A percentile compares a stretch with the other conserved stretches of the same genome.
phyloP scores from a whole-genome alignment of 2,888 invertebrate genomes.

The Agrochola lota region DNA sequence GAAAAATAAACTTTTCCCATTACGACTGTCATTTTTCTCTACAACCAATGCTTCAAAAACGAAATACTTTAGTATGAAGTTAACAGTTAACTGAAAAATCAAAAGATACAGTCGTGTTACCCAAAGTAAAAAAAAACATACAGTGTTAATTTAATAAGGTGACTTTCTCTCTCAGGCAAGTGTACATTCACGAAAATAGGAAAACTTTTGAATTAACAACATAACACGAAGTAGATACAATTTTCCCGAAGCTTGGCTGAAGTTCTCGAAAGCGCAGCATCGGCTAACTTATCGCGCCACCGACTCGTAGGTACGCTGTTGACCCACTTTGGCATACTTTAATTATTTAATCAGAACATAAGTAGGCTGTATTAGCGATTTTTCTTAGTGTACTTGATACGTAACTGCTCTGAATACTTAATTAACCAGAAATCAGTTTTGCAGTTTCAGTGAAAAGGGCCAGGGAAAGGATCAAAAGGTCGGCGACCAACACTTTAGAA shows the following conservation, averaged over 20 bases:
- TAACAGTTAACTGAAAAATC: conserved; percentile 1
- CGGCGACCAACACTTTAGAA: background rate
- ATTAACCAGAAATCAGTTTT: background rate
- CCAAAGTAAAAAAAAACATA: background rate
- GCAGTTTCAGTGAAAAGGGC: background rate
- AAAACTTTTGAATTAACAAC: conserved; percentile 54
- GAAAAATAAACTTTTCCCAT: conserved; percentile 3
- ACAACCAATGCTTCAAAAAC: background rate
- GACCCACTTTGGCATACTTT: conserved; percentile 72
- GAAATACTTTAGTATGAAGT: background rate
- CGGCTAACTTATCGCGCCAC: conserved; percentile 70
- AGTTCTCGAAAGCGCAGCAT: conserved; percentile 69
- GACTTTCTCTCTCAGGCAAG: conserved; percentile 8
- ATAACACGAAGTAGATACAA: conserved; percentile 55
- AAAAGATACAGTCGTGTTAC: background rate
- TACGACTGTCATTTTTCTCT: background rate
- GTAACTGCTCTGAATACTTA: background rate
- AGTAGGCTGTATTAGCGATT: conserved; percentile 19
- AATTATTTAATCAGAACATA: conserved; percentile 50
- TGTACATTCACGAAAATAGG: conserved; percentile 29
- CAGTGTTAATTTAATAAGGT: conserved; percentile 33
- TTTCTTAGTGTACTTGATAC: background rate
- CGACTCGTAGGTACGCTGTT: conserved; percentile 66
- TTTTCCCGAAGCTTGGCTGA: conserved; percentile 61
- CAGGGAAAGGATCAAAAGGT: background rate